Conservation (phyloP, 2,888 invertebrate genomes). For the Anthoptus insignis region DNA sequence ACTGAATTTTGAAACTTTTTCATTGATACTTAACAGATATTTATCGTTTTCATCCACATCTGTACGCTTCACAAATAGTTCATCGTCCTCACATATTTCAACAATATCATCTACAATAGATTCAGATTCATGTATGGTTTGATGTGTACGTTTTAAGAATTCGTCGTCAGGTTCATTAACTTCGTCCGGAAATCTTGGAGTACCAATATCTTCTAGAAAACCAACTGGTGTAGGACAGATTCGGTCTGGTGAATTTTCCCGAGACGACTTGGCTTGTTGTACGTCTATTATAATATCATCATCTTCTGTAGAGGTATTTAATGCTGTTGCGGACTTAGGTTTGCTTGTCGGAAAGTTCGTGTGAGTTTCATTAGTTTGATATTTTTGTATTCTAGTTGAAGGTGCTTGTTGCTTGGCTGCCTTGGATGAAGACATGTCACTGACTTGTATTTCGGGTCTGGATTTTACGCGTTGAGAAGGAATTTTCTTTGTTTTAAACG, state of each 20-base stretch:
- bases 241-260: slow-evolving; percentile 92
- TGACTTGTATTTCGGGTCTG: slow-evolving; percentile 82
- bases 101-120: slow-evolving; percentile 87
- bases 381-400: slow-evolving; percentile 59
- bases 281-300: slow-evolving; percentile 90
- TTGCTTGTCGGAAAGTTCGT: slow-evolving; percentile 71
- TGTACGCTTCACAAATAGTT: slow-evolving; percentile 71
- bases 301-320: slow-evolving; percentile 80
- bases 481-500: slow-evolving; percentile 80
- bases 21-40: slow-evolving; percentile 84
- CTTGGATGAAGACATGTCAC: slow-evolving; percentile 66
- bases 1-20: slow-evolving; percentile 86
- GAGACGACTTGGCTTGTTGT: slow-evolving; percentile 91
- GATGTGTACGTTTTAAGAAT: slow-evolving; percentile 68
- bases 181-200: slow-evolving; percentile 91
- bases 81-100: slow-evolving; percentile 84
- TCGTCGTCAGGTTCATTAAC: slow-evolving; percentile 92
- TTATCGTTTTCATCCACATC: slow-evolving; percentile 79
- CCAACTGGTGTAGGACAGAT: slow-evolving; percentile 90
- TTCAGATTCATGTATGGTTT: slow-evolving; percentile 87
- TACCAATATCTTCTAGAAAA: slow-evolving; percentile 86
- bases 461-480: slow-evolving; percentile 79
- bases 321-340: slow-evolving; percentile 81
- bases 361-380: slow-evolving; percentile 62
- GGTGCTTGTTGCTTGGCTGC: slow-evolving; percentile 57